Base-by-base conservation (phyloP, 2,888 invertebrate species). In the Drosophila histrio region DNA sequence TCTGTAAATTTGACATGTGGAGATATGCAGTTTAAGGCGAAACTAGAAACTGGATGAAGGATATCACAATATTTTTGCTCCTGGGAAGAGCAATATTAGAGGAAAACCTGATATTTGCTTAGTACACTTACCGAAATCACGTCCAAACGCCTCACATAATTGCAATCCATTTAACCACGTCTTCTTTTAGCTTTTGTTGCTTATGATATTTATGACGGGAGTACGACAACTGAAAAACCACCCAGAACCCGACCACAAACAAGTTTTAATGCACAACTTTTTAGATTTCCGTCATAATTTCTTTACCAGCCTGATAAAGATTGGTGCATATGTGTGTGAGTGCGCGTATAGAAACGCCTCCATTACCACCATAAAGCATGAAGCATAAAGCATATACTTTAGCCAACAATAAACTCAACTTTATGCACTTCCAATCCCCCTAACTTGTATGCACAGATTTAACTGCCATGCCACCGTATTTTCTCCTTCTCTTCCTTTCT, bases 391-490 rank as follows among this genome's bases (percentile, higher is more conserved):
- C 87, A 88, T 87, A 80, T 80, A 88, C 87, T 87, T 89, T 83
- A 83, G 81, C 80, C 81, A 83, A 87, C 86, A 88, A 88, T 87
- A 89, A 88, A 89, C 76, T 78, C 71, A 83, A 89, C 86, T 88
- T 88, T 85, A 87, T 88, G 88, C 89, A 77, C 86, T 88, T 89
- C 85, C 89, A 85, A 88, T 89, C 86, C 89, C 70, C 71, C 67
- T 78, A 88, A 88, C 89, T 89, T 88, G 89, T 88, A 83, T 86
- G 88, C 89, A 87, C 73, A 89, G 87, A 88, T 88, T 89, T 85
- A 79, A 79, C 81, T 73, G 77, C 73, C 72, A 68, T 28, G 15
- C 49, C 57, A 11, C 39, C 19, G 19, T 15, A 24, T 21, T 39
- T 15, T 36, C 34, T 15, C 11, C 8, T 9, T 17, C 26, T 19